A percentile compares a stretch with the other conserved stretches of the same genome.
Conservation (phyloP, 2,797 vertebrate species). For the Lepus oiostolus region DNA sequence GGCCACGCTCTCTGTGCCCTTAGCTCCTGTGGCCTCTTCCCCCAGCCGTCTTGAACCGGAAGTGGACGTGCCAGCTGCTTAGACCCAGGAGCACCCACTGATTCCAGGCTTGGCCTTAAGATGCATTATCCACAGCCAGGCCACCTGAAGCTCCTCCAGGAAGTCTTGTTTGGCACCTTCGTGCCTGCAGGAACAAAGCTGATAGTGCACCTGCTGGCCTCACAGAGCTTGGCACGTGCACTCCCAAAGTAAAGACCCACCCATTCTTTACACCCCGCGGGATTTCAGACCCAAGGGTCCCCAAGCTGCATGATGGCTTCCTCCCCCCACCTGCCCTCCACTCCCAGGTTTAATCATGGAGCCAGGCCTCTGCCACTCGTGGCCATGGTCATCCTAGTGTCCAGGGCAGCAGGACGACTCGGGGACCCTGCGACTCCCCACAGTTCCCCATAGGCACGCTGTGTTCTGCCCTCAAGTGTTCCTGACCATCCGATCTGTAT, state of each 20-base stretch:
- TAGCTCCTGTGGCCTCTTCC: slow-evolving; percentile 8
- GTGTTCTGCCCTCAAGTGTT: background rate
- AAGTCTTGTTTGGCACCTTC: slow-evolving; percentile 36
- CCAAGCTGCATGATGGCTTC: background rate
- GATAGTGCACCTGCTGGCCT: background rate
- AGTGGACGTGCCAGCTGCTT: slow-evolving; percentile 17
- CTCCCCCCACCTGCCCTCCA: background rate
- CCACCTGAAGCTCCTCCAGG: background rate
- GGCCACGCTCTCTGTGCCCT: background rate
- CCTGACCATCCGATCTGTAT: background rate
- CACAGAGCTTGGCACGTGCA: background rate
- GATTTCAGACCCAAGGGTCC: background rate
- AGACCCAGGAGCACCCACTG: background rate
- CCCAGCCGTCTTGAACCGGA: background rate
- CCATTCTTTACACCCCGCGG: background rate
- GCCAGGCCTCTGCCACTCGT: background rate
- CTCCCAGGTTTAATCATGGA: background rate
- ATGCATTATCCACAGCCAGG: slow-evolving; percentile 47
- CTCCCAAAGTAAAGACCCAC: background rate
- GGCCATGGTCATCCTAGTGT: background rate
- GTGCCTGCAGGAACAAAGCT: background rate
- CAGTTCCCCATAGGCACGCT: fast-evolving
- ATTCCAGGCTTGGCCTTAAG: slow-evolving; percentile 29
- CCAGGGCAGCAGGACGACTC: background rate
- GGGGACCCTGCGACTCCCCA: background rate